phyloP scores from a whole-genome alignment of 2,113 vertebrate genomes.

The Semnornis frantzii region DNA sequence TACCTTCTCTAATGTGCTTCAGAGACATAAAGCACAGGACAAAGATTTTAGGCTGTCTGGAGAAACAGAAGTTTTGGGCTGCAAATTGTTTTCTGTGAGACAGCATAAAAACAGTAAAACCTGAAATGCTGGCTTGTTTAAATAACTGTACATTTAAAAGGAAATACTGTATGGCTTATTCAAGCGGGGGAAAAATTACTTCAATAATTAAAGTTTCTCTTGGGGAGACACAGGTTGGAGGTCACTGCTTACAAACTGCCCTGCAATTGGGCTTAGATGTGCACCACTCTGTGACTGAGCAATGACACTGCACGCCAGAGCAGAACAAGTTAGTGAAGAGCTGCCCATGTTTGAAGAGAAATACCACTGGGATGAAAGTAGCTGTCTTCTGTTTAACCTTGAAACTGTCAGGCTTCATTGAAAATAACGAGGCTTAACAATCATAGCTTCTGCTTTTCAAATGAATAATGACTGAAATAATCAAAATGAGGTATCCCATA shows the following conservation, averaged over 20 bases:
- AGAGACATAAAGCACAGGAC: neutral
- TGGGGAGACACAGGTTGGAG: neutral
- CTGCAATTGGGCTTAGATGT: neutral
- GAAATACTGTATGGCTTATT: neutral
- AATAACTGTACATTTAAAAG: neutral
- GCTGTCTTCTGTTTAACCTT: conserved; percentile 74
- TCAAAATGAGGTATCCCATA: conserved; percentile 52
- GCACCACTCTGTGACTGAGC: conserved; percentile 51
- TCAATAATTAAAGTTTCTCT: neutral
- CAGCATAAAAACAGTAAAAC: neutral
- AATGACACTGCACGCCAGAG: conserved; percentile 10
- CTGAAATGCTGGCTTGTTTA: neutral
- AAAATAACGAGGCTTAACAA: conserved; percentile 75
- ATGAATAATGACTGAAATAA: conserved; percentile 63
- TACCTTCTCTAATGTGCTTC: neutral
- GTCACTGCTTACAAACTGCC: neutral
- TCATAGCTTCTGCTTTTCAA: conserved; percentile 60
- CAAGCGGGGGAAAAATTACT: neutral
- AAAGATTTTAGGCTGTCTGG: conserved; percentile 18
- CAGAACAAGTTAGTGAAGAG: neutral
- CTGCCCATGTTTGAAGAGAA: conserved; percentile 60
- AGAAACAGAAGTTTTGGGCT: neutral
- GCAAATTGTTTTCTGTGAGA: neutral
- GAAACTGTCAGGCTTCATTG: conserved; percentile 73
- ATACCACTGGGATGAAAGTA: conserved; percentile 71